Base-by-base conservation (phyloP, 2,797 vertebrate species). In the Anolis apletophallus region DNA sequence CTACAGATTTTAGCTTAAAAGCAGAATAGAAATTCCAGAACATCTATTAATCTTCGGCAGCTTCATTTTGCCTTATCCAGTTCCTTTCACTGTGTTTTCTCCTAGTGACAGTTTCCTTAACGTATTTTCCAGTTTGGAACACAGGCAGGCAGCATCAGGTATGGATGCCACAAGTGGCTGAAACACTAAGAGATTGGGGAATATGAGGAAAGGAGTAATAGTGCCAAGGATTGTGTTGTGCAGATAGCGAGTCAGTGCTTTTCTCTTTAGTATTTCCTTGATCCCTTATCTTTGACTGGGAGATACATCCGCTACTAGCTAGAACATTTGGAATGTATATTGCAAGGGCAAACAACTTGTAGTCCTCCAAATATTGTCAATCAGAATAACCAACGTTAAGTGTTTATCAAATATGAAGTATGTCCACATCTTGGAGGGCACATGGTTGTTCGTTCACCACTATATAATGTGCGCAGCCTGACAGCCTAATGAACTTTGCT, bases 11-110 rank as follows among this genome's bases (percentile, higher is more conserved):
- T 0, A 10, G 13, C 6, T 82, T 79, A 57, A 34, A 36, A 3
- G 14, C 52, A 0, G 2, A 0, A 0, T 1, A 55, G 64, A 52
- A 3, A 5, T 74, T 77, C 19, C 32, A 0, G 11, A n/a, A 61
- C 16, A 72, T 77, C 67, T 6, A 1, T 59, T 84, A 34, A 61
- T 71, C 4, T 16, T 61, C 50, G 13, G 50, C 40, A 29, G 32
- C 34, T 74, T 71, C 54, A 84, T 76, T 75, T 79, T 16, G 26
- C 0, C 3, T 29, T 23, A 8, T 34, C 4, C 14, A 36, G 67
- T 85, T 80, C 55, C 59, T 26, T 32, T 87, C 0, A 0, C 80
- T 88, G 32, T 23, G 17, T 32, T 76, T 55, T 81, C 81, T 0
- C 3, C 1, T 0, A 0, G 36, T 0, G 0, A 61, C 9, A 3